Evolutionary conservation across 53 echinoderm and acorn worm species (phyloP).

Genomic region (Paracentrotus lividus): DNA sequence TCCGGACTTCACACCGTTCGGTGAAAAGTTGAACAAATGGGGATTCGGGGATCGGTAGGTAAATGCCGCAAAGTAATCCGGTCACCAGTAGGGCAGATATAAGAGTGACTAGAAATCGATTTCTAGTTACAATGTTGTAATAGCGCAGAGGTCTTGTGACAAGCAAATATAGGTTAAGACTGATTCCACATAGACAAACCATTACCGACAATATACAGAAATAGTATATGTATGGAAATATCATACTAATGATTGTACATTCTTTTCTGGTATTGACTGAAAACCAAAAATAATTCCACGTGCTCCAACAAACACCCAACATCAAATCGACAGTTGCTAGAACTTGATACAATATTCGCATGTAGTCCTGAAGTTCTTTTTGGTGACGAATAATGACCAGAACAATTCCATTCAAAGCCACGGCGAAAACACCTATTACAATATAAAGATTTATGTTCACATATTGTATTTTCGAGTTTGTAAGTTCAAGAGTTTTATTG

Average conservation of each 20-base stretch:
- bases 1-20: not conserved
- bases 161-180: not conserved
- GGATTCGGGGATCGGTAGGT: not conserved
- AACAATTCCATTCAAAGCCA: not conserved
- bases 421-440: not conserved
- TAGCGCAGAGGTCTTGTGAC: constrained; percentile 8
- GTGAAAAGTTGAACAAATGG: not conserved
- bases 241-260: not conserved
- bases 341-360: not conserved
- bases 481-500: not conserved
- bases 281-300: constrained; percentile 16
- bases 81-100: not conserved
- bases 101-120: not conserved
- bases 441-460: not conserved
- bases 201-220: not conserved
- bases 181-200: not conserved
- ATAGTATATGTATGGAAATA: not conserved
- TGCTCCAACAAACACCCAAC: not conserved
- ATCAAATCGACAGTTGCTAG: not conserved
- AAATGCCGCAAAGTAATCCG: not conserved
- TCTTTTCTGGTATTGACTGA: not conserved
- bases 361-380: constrained; percentile 10
- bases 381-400: not conserved
- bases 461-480: not conserved
- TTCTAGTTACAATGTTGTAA: not conserved